Base-by-base conservation (phyloP, 2,888 invertebrate species). In the Plagodis dolabraria region DNA sequence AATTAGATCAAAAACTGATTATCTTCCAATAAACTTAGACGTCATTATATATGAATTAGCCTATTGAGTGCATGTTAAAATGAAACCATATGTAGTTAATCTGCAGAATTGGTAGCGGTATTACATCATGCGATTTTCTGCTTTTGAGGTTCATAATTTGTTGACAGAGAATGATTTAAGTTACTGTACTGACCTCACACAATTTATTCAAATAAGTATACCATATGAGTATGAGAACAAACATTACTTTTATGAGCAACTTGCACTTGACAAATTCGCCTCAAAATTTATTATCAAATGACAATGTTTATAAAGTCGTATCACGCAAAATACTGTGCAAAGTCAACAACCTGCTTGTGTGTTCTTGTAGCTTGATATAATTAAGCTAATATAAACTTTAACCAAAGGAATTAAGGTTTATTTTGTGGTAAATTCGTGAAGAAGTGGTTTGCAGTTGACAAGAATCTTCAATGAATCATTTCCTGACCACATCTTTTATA, bases 391-490 rank as follows among this genome's bases (percentile, higher is more conserved):
- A 4, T 54, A 40, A 34, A 36, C 51, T 42, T 48, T 64, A 54
- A 38, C 9, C n/a, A n/a, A 7, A 7, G 6, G 5, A 0, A 0
- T 6, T 33, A 61, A 38, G 47, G 50, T 57, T 47, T 43, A n/a
- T 53, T 49, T 51, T 43, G 42, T 5, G 22, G 8, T 35, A 8
- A 9, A 22, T 35, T 12, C 22, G 36, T 36, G 42, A 11, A 22
- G 8, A 43, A 42, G 6, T 43, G 12, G 12, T 44, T 46, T 58
- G 60, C 47, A 49, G 52, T 67, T 60, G 22, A 47, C 53, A 52
- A 62, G 64, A 60, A 63, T 64, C 45, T 48, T 43, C 33, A n/a
- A 50, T 75, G 75, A 74, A 47, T 75, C 71, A 60, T 56, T 75
- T 71, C 72, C 73, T 74, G 68, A 65, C 59, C 56, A 60, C 46